Conservation (phyloP, 2,797 vertebrate genomes). For the Calcarius lapponicus region DNA sequence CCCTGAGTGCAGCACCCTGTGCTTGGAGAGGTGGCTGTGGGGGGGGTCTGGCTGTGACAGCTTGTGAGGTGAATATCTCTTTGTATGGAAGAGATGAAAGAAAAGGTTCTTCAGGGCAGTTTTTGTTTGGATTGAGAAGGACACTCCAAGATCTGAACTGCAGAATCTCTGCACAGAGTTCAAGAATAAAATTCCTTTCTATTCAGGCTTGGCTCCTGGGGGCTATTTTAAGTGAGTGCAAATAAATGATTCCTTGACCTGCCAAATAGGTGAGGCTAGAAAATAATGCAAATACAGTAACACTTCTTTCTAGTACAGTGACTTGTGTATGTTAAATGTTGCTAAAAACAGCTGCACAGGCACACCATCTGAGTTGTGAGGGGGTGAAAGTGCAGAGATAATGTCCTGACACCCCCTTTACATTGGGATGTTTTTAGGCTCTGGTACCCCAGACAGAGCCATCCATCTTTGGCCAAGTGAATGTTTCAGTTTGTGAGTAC, state of each 20-base stretch:
- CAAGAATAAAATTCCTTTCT: neutral
- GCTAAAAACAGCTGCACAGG: neutral
- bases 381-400: neutral
- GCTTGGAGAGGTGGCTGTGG: neutral
- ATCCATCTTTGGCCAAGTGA: neutral
- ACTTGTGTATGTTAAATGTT: neutral
- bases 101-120: neutral
- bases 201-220: neutral
- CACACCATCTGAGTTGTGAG: neutral
- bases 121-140: neutral
- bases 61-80: neutral
- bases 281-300: neutral
- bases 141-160: neutral
- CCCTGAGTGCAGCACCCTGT: neutral
- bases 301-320: neutral
- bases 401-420: neutral
- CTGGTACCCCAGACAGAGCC: neutral
- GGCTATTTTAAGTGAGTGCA: neutral
- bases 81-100: neutral
- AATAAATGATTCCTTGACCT: slow-evolving; percentile 18
- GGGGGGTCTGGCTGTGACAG: neutral
- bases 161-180: neutral
- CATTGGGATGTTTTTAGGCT: neutral
- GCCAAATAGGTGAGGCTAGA: neutral
- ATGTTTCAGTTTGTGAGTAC: neutral